Base-by-base conservation (phyloP, 2,797 vertebrate species). In the Channallabes apus region DNA sequence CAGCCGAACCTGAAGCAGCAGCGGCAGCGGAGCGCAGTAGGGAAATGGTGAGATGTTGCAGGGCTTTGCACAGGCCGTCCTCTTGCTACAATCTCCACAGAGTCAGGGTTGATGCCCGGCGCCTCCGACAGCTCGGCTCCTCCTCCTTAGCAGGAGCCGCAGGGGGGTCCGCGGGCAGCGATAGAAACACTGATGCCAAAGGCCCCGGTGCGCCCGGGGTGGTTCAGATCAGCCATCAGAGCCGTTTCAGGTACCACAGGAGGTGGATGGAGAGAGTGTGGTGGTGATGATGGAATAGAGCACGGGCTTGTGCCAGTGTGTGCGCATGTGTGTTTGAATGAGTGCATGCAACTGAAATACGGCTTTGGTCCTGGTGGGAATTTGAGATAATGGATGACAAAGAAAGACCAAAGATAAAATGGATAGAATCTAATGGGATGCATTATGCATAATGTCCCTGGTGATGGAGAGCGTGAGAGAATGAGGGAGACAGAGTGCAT, bases 31-130 rank as follows among this genome's bases (percentile, higher is more conserved):
- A 92, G 93, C 87, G 69, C 92, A 84, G 94, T 93, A 82, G 94
- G 95, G 94, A 96, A 95, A 97, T 97, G 96, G 96, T 97, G 96
- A 97, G 96, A 96, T 96, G 96, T 95, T 95, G 95, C 93, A 94
- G 92, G 88, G 92, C 90, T 92, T 91, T 94, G 89, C 93, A 93
- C 92, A 93, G 92, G 91, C 93, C 93, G 88, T 88, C 94, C 86
- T 93, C 95, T 92, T 93, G 93, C 90, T 95, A 93, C 92, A 91
- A 94, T 92, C 96, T 96, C 91, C 95, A 29, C 93, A 96, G 94
- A 94, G 95, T 97, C 93, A 95, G 93, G 92, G 93, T 94, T 92
- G 94, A 95, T 92, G 94, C 94, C 88, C 94, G 94, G 92, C 93
- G 94, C 90, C 92, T 94, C 84, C 93, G 93, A 6, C 87, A 94